These are phyloP conservation scores for Danio choprae DNA, from an alignment of 2,797 vertebrate species.

Conservation along the genomic window DNA sequence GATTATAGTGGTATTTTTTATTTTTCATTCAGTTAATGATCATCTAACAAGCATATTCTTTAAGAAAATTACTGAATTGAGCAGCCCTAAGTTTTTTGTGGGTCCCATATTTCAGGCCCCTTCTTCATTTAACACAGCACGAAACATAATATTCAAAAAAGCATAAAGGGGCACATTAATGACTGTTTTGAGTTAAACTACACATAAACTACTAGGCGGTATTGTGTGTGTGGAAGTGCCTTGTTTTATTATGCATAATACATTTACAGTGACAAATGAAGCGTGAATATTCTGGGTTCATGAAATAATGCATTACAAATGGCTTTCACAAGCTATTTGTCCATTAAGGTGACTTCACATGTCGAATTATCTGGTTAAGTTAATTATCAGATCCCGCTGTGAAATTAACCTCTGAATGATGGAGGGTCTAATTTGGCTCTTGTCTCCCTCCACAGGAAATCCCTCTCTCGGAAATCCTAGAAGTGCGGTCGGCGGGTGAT, in stretches of 20 bases:
- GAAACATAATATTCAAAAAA: too few relatives aligned
- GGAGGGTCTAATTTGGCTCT: background rate
- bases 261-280: background rate
- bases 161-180: background rate
- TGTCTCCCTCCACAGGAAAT: slow-evolving; percentile 80
- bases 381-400: slow-evolving; percentile 12
- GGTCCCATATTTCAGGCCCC: too few relatives aligned
- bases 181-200: background rate
- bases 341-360: background rate
- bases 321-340: slow-evolving; percentile 8
- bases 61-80: too few relatives aligned
- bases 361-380: slow-evolving; percentile 8
- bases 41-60: too few relatives aligned
- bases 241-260: background rate
- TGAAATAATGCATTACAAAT: slow-evolving; percentile 9
- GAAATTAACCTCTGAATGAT: slow-evolving; percentile 12
- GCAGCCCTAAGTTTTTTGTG: too few relatives aligned
- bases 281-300: slow-evolving; percentile 9
- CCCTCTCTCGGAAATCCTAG: slow-evolving; percentile 88
- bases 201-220: background rate
- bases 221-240: background rate
- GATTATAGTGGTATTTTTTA: too few relatives aligned
- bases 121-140: too few relatives aligned
- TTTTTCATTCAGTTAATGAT: too few relatives aligned
- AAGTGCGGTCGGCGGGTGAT: slow-evolving; percentile 81